These are phyloP conservation scores for Acleris cristana DNA, from an alignment of 2,888 invertebrate species.

Conservation along the genomic window DNA sequence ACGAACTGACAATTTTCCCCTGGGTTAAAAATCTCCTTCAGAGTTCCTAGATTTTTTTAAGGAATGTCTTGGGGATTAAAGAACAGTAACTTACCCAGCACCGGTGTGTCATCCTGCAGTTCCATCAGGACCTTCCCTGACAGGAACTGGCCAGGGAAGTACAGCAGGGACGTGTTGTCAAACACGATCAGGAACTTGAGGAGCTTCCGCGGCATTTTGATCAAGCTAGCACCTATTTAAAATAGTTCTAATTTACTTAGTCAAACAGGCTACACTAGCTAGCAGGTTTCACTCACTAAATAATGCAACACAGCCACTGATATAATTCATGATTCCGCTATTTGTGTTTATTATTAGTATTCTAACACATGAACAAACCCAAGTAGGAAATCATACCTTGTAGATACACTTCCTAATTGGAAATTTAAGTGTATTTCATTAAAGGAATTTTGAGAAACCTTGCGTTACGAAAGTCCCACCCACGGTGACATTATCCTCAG, in stretches of 20 bases:
- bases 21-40: no score
- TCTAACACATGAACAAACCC: slow-evolving; percentile 34
- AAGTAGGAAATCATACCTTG: slow-evolving; percentile 18
- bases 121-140: slow-evolving; percentile 96
- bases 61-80: no score
- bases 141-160: slow-evolving; percentile 96
- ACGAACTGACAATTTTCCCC: no score
- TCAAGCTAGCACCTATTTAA: slow-evolving; percentile 18
- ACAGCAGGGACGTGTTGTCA: slow-evolving; percentile 95
- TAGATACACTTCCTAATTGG: slow-evolving; percentile 26
- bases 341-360: slow-evolving; percentile 10
- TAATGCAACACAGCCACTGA: slow-evolving; percentile 17
- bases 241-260: slow-evolving; percentile 10
- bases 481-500: slow-evolving; percentile 61
- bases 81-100: slow-evolving; percentile 85
- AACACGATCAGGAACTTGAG: slow-evolving; percentile 96
- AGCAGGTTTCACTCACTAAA: slow-evolving; percentile 12
- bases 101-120: slow-evolving; percentile 95
- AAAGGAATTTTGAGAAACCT: slow-evolving; percentile 50
- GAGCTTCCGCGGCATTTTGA: slow-evolving; percentile 92
- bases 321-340: slow-evolving; percentile 8
- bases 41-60: no score
- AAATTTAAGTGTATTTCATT: slow-evolving; percentile 37
- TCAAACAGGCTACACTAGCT: slow-evolving; percentile 4
- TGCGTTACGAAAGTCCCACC: slow-evolving; percentile 65